Evolutionary conservation across 2,797 vertebrate genomes (phyloP), one percentile per base, ranked within the genome.

Genomic region (Gallinago stenura): DNA sequence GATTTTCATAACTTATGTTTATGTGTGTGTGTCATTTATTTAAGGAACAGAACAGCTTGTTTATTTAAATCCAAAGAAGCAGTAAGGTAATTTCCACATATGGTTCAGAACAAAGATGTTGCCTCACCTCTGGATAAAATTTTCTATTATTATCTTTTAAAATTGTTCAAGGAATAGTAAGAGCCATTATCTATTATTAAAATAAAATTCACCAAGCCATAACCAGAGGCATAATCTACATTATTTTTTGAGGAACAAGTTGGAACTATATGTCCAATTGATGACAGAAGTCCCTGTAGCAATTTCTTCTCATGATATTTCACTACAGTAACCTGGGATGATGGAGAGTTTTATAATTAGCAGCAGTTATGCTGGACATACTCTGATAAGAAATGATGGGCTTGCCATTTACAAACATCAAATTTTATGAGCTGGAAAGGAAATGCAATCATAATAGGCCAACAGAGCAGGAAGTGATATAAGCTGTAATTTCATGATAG

Each of bases 301-400:
- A 84, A 93, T 96, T 96, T 96, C 68, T 95, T 87, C 83, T 91
- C 80, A 87, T 87, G 56, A 53, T 96, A 93, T 92, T 97, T 96
- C 73, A 94, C 33, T 92, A 79, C 14, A 93, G 61, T 77, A 87
- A 84, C 83, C 90, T 89, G 46, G 54, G 30, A 96, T 98, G 96
- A 97, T 95, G 87, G 95, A 98, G 94, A 95, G 91, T 94, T 96
- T 96, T 94, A 93, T 97, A 97, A 98, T 98, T 98, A 98, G 98
- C 96, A 83, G 92, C 95, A 89, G 93, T 97, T 97, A 96, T 93
- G 37, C 88, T 81, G 93, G 92, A 95, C 96, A 97, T 81, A 82
- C 62, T 96, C 90, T 97, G 97, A 97, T 97, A 97, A 98, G 94
- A 97, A 98, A 97, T 96, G 90, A 98, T 97, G 94, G 94, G 62